Percentiles rank a stretch among this genome's conserved stretches.
Conservation (phyloP, 2,797 vertebrate genomes). For the Caiman crocodilus region DNA sequence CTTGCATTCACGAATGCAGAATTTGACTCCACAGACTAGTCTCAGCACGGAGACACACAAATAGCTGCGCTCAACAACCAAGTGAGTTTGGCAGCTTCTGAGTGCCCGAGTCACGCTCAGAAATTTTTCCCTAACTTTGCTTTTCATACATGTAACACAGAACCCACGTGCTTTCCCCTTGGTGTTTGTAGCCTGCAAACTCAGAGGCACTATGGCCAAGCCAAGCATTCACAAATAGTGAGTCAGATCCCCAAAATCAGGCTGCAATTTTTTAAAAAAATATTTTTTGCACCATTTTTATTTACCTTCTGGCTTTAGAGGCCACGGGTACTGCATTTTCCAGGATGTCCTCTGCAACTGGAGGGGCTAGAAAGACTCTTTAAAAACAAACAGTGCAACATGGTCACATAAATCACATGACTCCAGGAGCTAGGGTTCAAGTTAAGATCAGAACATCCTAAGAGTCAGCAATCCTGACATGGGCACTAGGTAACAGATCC, state of each 20-base stretch:
- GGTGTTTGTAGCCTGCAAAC: background rate
- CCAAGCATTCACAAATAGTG: background rate
- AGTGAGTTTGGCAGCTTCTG: background rate
- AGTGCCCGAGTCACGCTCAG: background rate
- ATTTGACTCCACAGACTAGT: background rate
- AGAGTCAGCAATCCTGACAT: background rate
- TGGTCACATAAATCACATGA: background rate
- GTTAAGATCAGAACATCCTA: background rate
- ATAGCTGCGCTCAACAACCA: background rate
- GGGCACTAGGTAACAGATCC: background rate
- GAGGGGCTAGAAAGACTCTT: background rate
- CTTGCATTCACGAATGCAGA: rapidly evolving
- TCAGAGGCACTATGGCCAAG: background rate
- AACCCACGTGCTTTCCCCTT: background rate
- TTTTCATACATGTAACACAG: background rate
- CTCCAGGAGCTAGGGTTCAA: background rate
- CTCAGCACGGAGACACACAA: background rate
- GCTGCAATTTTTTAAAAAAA: too few relatives aligned
- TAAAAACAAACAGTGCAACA: background rate
- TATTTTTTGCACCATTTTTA: background rate
- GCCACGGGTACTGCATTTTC: background rate
- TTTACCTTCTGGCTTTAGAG: background rate
- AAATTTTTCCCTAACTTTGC: background rate
- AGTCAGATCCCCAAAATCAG: background rate
- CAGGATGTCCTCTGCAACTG: background rate